Evolutionary conservation across 2,797 vertebrate genomes (phyloP).

Genomic region (Tapera naevia): DNA sequence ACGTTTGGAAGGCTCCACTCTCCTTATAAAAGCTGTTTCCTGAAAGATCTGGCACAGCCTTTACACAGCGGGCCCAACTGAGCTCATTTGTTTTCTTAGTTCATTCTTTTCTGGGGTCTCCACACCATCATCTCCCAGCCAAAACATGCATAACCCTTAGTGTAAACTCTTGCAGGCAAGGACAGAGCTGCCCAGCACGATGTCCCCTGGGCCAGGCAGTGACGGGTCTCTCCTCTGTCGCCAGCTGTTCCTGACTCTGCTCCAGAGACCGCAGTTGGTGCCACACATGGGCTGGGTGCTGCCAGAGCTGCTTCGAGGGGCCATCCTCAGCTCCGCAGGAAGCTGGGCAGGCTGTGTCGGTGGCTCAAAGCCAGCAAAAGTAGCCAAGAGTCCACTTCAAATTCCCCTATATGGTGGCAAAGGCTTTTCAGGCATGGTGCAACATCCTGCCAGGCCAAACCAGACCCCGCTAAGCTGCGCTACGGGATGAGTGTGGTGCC

Average conservation of each 20-base stretch:
- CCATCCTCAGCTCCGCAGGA: not conserved
- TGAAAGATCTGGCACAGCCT: slow-evolving; percentile 58
- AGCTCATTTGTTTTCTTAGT: slow-evolving; percentile 61
- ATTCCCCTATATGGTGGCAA: not conserved
- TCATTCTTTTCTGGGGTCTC: slow-evolving; percentile 47
- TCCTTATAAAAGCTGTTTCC: slow-evolving; percentile 58
- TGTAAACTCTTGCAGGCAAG: not conserved
- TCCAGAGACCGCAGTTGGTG: not conserved
- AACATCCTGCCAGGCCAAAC: not conserved
- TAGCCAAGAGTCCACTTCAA: not conserved
- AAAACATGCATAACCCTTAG: not conserved
- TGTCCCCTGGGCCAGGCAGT: not conserved
- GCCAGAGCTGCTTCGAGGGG: not conserved
- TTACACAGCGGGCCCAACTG: not conserved
- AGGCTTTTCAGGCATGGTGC: not conserved
- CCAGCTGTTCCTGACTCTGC: not conserved
- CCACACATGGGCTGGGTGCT: not conserved
- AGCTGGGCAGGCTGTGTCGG: not conserved
- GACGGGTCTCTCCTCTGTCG: not conserved
- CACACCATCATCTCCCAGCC: not conserved
- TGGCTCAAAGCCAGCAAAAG: not conserved
- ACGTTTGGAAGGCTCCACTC: slow-evolving; percentile 43
- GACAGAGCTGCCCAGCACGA: not conserved
- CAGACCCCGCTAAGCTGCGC: not conserved
- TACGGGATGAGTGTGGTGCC: rapidly evolving